Evolutionary conservation across 1,140 invertebrate genomes (phyloP).

Genomic region (Ostrea edulis): DNA sequence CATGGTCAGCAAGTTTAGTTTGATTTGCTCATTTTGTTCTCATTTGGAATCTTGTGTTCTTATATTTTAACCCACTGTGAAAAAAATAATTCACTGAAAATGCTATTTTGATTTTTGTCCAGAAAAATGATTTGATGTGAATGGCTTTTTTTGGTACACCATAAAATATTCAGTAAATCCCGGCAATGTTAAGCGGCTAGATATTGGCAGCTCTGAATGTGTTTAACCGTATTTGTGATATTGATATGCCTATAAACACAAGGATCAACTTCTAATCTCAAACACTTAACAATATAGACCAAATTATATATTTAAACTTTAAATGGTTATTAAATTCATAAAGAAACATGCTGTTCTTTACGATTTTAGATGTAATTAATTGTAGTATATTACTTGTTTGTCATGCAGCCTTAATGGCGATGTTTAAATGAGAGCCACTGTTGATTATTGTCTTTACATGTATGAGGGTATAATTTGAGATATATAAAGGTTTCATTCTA

Average conservation of each 20-base stretch:
- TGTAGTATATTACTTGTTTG: neutral
- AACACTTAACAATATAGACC: constrained; percentile 28
- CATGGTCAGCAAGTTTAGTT: too few species aligned
- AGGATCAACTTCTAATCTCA: constrained; percentile 19
- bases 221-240: constrained; percentile 14
- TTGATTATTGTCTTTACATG: too few species aligned
- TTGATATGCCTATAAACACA: constrained; percentile 13
- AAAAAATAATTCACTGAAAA: too few species aligned
- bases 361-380: neutral
- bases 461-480: too few species aligned
- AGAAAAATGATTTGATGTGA: too few species aligned
- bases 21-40: too few species aligned
- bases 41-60: too few species aligned
- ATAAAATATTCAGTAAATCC: neutral
- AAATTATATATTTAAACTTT: neutral
- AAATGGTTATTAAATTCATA: neutral
- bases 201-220: neutral
- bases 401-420: neutral
- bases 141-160: too few species aligned
- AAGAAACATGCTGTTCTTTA: neutral
- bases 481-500: too few species aligned
- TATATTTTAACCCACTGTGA: too few species aligned
- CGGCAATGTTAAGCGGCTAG: neutral
- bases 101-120: too few species aligned
- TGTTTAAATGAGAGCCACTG: too few species aligned